Evolutionary conservation across 2,797 vertebrate species (phyloP).

Genomic region (Gastrophryne carolinensis): DNA sequence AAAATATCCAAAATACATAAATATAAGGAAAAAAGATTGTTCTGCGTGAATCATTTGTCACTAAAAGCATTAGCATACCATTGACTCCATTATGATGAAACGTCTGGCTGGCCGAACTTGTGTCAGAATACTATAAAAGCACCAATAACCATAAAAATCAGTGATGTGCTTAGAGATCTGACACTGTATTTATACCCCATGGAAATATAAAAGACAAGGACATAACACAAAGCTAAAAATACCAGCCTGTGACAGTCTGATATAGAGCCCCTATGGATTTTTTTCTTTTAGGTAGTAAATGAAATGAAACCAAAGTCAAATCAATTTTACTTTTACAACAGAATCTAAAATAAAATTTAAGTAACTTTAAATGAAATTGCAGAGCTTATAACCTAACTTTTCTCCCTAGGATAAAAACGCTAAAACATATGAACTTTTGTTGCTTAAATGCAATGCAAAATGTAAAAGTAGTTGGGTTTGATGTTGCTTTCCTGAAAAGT

Average conservation of each 20-base stretch:
- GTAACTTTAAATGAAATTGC: not conserved
- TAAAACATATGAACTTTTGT: no score
- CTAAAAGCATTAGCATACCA: not conserved
- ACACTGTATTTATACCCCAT: not conserved
- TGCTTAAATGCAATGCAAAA: no score
- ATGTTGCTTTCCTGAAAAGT: no score
- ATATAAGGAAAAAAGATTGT: not conserved
- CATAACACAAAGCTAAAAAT: not conserved
- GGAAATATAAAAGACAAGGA: not conserved
- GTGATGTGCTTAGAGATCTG: not conserved
- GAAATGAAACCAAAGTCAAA: not conserved
- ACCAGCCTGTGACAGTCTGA: not conserved
- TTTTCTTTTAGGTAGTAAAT: not conserved
- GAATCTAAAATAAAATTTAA: not conserved
- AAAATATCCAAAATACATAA: not conserved
- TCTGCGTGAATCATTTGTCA: not conserved
- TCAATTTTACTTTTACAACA: not conserved
- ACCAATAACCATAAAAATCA: constrained; percentile 12
- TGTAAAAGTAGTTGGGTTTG: no score
- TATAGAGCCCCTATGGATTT: not conserved
- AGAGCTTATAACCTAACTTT: not conserved
- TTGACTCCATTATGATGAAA: not conserved
- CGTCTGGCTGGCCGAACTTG: not conserved
- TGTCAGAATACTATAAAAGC: constrained; percentile 11
- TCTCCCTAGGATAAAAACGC: no score